Base-by-base conservation (phyloP, 2,888 invertebrate genomes). In the Pristionchus maxplancki region DNA sequence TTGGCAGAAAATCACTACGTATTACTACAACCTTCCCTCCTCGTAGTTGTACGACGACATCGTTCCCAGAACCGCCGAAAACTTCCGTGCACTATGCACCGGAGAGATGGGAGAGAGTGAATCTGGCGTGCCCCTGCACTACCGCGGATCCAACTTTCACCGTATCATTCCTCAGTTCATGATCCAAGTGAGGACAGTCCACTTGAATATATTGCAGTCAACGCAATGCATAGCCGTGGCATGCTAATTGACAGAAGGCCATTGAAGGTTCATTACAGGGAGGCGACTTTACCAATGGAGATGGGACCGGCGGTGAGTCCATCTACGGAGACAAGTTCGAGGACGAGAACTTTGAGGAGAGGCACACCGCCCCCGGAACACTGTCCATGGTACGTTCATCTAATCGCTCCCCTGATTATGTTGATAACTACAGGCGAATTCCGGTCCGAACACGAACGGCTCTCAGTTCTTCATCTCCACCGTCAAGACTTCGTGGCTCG, bases 101-200 rank as follows among this genome's bases (percentile, higher is more conserved):
- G 98, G 97, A 89, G 98, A 98, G 95, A 97, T 97, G 95, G 98
- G 98, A 90, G 97, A 97, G 95, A 98, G 98, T 86, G 90, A 93
- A 71, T 93, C 94, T 13, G 95, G 95, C 87, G 95, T 95, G 90
- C 95, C 95, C 8, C 95, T 95, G 91, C 95, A 96, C 89, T 98
- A 97, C 96, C 97, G 97, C 96, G 97, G 97, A 93, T 89, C 87
- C 88, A 97, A 96, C 94, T 98, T 98, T 96, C 98, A 98, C 95
- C 97, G 98, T 94, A 97, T 98, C 94, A 98, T 98, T 95, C 98
- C 98, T 93, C 97, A 97, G 96, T 98, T 98, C 96, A 98, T 98
- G 98, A 97, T 97, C 96, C 98, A 98, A 96, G 98, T 97, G 48
- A n/a, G 74, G 3, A 24, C n/a, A n/a, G n/a, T n/a, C n/a, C n/a